Evolutionary conservation across 2,113 vertebrate species (phyloP).

Genomic region (Saguinus imperator): DNA sequence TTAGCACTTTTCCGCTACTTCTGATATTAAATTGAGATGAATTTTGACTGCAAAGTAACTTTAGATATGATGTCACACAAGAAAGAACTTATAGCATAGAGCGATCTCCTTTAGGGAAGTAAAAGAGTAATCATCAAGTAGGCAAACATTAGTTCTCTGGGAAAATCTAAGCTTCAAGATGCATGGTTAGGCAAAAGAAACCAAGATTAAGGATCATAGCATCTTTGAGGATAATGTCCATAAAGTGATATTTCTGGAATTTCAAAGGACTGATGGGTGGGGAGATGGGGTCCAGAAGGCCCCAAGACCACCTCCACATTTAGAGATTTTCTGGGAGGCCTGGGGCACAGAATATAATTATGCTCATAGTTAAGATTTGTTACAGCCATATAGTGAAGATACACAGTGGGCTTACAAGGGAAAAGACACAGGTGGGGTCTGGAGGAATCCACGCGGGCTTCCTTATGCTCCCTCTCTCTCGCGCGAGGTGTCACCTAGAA

Average conservation of each 20-base stretch:
- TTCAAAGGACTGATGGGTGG: not conserved
- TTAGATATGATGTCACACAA: slow-evolving; percentile 4
- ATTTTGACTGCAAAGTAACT: slow-evolving; percentile 30
- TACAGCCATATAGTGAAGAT: not conserved
- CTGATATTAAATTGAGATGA: not conserved
- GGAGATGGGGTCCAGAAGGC: not conserved
- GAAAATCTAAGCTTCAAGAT: not conserved
- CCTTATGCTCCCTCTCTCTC: not conserved
- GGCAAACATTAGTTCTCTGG: not conserved
- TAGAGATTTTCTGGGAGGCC: not conserved
- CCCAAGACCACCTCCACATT: not conserved
- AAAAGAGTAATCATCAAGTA: not conserved
- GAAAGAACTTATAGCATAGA: not conserved
- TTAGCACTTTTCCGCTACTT: not conserved
- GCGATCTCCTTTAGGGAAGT: not conserved
- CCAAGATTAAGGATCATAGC: not conserved
- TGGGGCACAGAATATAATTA: not conserved
- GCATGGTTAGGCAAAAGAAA: rapidly evolving
- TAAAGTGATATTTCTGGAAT: not conserved
- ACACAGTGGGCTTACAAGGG: not conserved
- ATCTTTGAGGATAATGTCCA: not conserved
- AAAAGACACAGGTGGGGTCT: not conserved
- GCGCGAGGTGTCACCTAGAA: not conserved
- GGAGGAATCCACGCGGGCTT: not conserved
- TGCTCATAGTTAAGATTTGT: not conserved